Evolutionary conservation across 2,797 vertebrate species (phyloP).

Genomic region (Pangasius djambal): DNA sequence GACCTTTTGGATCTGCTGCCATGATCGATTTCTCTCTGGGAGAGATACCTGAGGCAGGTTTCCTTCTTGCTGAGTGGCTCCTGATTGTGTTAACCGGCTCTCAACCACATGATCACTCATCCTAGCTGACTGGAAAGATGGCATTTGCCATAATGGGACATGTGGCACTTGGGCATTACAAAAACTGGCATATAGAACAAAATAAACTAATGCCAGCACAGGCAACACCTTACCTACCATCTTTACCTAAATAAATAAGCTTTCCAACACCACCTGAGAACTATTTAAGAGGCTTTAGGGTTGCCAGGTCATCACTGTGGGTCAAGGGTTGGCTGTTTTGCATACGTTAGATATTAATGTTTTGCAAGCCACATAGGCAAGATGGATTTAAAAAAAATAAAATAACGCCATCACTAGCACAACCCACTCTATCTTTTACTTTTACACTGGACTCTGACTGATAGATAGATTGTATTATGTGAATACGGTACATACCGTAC

Average conservation of each 20-base stretch:
- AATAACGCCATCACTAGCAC: too few species aligned
- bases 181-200: neutral
- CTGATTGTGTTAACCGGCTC: neutral
- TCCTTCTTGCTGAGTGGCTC: neutral
- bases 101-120: neutral
- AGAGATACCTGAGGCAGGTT: neutral
- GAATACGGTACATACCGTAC: too few species aligned
- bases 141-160: neutral
- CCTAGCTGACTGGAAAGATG: neutral
- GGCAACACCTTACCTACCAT: neutral
- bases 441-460: too few species aligned
- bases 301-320: conserved; percentile 2
- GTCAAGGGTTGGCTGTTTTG: neutral
- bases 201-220: neutral
- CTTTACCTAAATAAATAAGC: neutral
- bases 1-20: neutral
- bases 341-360: neutral
- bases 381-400: neutral
- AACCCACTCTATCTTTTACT: too few species aligned
- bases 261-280: neutral
- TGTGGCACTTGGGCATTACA: conserved; percentile 9
- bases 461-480: too few species aligned
- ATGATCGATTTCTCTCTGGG: neutral
- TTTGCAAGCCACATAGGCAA: neutral
- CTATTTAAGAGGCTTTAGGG: conserved; percentile 36